Percentiles rank a stretch among this genome's conserved stretches.
phyloP scores from a whole-genome alignment of 2,113 vertebrate species.

The Poeciliopsis occidentalis region DNA sequence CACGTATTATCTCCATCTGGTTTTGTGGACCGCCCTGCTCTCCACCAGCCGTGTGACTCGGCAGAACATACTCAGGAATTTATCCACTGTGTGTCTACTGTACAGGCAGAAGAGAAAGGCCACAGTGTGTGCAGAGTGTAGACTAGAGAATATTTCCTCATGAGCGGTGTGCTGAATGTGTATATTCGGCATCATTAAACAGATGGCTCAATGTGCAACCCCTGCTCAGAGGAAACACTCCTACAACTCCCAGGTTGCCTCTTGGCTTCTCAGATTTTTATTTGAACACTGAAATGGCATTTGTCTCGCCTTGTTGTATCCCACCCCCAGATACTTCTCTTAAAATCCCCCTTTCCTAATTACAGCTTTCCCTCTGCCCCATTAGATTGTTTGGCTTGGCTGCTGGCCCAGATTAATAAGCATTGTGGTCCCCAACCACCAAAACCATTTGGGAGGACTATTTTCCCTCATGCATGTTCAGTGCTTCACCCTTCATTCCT shows the following conservation, averaged over 20 bases:
- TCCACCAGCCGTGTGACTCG: constrained; percentile 78
- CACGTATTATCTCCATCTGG: constrained; percentile 77
- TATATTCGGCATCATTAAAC: constrained; percentile 66
- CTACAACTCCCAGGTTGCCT: constrained; percentile 46
- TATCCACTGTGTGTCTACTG: constrained; percentile 31
- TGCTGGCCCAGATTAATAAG: constrained; percentile 34
- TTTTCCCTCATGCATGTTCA: constrained; percentile 65
- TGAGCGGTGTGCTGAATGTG: constrained; percentile 10
- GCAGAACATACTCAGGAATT: constrained; percentile 69
- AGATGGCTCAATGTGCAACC: constrained; percentile 65
- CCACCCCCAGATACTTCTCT: constrained; percentile 34
- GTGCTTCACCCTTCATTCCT: constrained; percentile 38
- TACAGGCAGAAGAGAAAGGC: constrained; percentile 17
- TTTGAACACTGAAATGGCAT: constrained; percentile 48
- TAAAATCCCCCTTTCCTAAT: constrained; percentile 39
- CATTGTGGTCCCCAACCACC: constrained; percentile 46
- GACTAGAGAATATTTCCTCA: constrained; percentile 25
- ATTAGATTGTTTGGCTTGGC: constrained; percentile 68
- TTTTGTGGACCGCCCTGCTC: constrained; percentile 75
- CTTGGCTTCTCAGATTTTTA: constrained; percentile 35
- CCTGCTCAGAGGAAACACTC: constrained; percentile 33
- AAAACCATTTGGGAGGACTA: constrained; percentile 52
- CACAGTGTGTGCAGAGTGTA: constrained; percentile 12
- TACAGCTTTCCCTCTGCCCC: constrained; percentile 42
- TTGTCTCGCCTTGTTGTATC: constrained; percentile 48